phyloP scores from a whole-genome alignment of 2,888 invertebrate species.

The Eilema depressum region DNA sequence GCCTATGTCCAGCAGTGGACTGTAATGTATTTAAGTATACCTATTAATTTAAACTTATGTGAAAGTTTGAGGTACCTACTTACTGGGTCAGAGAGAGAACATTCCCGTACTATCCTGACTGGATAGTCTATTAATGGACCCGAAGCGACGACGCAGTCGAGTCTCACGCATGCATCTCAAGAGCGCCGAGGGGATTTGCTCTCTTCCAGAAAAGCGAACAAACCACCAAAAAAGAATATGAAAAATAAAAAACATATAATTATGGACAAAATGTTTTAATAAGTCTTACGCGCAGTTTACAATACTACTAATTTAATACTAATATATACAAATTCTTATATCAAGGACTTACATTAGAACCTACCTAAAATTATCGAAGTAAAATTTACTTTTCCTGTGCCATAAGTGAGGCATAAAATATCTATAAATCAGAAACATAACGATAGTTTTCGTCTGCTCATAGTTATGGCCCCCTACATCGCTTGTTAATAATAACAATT shows the following conservation, averaged over 20 bases:
- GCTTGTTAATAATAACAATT: slow-evolving; percentile 16
- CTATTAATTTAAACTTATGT: too few relatives aligned
- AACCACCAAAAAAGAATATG: not conserved
- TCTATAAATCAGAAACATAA: slow-evolving; percentile 6
- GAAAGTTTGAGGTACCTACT: too few relatives aligned
- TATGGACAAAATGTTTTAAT: slow-evolving; percentile 54
- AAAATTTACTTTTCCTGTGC: slow-evolving; percentile 11
- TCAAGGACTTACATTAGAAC: slow-evolving; percentile 6
- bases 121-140: too few relatives aligned
- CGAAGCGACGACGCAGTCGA: too few relatives aligned
- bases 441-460: not conserved
- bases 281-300: slow-evolving; percentile 52
- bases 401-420: slow-evolving; percentile 8
- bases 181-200: too few relatives aligned
- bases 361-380: slow-evolving; percentile 23
- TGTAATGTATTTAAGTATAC: too few relatives aligned
- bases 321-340: slow-evolving; percentile 46
- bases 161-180: too few relatives aligned
- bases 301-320: slow-evolving; percentile 20
- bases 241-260: slow-evolving; percentile 21
- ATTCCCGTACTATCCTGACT: too few relatives aligned
- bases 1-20: too few relatives aligned
- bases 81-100: too few relatives aligned
- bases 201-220: not conserved
- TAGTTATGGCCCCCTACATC: slow-evolving; percentile 26